Evolutionary conservation across 2,888 invertebrate genomes (phyloP), one percentile per base, ranked within the genome.

Genomic region (Arctia plantaginis): DNA sequence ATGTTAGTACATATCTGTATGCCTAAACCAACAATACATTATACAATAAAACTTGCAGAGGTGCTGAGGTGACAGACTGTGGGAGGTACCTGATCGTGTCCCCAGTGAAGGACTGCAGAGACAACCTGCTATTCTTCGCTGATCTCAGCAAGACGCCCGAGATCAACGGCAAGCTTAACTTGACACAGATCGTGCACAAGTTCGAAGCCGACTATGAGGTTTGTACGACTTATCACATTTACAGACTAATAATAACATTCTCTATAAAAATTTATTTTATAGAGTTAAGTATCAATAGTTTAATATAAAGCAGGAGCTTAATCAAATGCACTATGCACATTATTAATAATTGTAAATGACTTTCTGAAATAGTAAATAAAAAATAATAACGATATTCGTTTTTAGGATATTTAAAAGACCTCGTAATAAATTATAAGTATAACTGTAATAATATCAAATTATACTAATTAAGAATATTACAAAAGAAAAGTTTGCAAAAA

Each of bases 181-280:
- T 99, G 73, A 97, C 97, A 71, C 97, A 98, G 91, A 96, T 99
- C 81, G 97, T 99, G 72, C 97, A 97, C 87, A 97, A 98, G 91
- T 98, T 99, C 91, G 99, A 99, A 93, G 98, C 99, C 0, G 99
- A 99, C 92, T 99, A 98, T 93, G 98, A 99, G 96, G 99, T 98
- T 89, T 90, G 91, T 75, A 13, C 51, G 6, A 47, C 18, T 51
- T 20, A 35, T 33, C 8, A 62, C 8, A 15, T 39, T 20, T 7
- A 33, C 59, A 59, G 12, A 41, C 41, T 12, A 41, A 41, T 12
- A 35, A 41, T 41, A 41, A 41, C 41, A 41, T 41, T 41, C 41
- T 41, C 1, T 39, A 39, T 39, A 39, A 39, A 6, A 39, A 6
- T 39, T 39, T n/a, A n/a, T n/a, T n/a, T n/a, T n/a, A n/a, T n/a